Evolutionary conservation across 2,888 invertebrate genomes (phyloP), one percentile per base, ranked within the genome.

Genomic region (Hymenopus coronatus): DNA sequence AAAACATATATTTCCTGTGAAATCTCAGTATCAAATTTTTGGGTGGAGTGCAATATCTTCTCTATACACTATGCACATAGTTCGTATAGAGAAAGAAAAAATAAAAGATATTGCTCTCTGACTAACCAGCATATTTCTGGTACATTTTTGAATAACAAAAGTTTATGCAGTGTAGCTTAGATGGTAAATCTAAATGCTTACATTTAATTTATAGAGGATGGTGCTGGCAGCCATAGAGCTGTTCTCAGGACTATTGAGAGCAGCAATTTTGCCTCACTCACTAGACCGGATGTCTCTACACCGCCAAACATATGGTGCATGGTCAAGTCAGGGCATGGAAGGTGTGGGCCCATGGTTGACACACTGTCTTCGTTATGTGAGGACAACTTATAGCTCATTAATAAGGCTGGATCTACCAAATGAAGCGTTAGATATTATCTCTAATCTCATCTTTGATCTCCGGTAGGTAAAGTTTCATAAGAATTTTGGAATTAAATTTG

Each of bases 391-490:
- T 92, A 96, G 96, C 82, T 96, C 96, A 8, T 94, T 99, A 30
- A 96, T 98, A 91, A 96, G 97, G 90, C 94, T 98, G 82, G 98
- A 99, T 93, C 94, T 98, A 89, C 98, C 98, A 0, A 96, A 96
- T 88, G 98, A 98, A 93, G 97, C 98, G 7, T 94, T 98, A 88
- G 97, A 97, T 91, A 96, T 98, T 90, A 96, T 99, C 88, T 97
- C 97, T 92, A 96, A 96, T 91, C 95, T 98, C 84, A 96, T 98
- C 91, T 96, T 98, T 93, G 98, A 98, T 92, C 95, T 98, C 92
- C 95, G 98, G 93, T 94, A 91, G 89, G 90, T 89, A 86, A 27
- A 27, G 14, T 27, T 20, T 20, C 15, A 0, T 6, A 7, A 83
- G 20, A 28, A 3, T 83, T 83, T 30, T 83, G 28, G 1, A 83